These are phyloP conservation scores for Pampusana beccarii DNA, from an alignment of 2,113 vertebrate species.

Conservation along the genomic window DNA sequence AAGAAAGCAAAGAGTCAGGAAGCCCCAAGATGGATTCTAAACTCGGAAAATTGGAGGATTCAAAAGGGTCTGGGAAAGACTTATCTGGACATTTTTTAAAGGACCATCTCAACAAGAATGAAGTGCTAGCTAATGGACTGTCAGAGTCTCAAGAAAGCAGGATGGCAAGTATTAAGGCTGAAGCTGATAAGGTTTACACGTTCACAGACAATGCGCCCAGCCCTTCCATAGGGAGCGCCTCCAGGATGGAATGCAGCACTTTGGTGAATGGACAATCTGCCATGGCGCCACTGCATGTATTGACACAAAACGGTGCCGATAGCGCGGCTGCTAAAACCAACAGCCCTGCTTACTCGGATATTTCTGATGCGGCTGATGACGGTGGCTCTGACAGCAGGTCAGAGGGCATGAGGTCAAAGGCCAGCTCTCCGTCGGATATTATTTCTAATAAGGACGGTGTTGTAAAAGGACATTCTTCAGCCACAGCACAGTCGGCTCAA, in stretches of 20 bases:
- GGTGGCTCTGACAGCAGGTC: slow-evolving; percentile 91
- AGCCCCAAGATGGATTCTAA: slow-evolving; percentile 85
- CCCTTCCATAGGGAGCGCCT: slow-evolving; percentile 94
- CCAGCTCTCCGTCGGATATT: slow-evolving; percentile 85
- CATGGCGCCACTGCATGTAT: slow-evolving; percentile 76
- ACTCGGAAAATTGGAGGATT: slow-evolving; percentile 86
- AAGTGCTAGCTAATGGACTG: slow-evolving; percentile 85
- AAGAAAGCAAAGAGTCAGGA: slow-evolving; percentile 86
- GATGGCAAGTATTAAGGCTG: slow-evolving; percentile 97
- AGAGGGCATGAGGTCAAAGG: slow-evolving; percentile 88
- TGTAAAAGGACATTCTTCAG: slow-evolving; percentile 83
- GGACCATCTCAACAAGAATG: slow-evolving; percentile 93
- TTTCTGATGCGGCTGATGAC: slow-evolving; percentile 95
- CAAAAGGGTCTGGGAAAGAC: slow-evolving; percentile 87
- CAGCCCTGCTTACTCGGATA: slow-evolving; percentile 97
- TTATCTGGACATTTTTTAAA: slow-evolving; percentile 93
- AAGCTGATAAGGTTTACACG: slow-evolving; percentile 98
- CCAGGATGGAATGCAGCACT: slow-evolving; percentile 85
- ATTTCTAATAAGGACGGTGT: slow-evolving; percentile 81
- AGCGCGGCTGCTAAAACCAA: slow-evolving; percentile 85
- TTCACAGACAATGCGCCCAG: slow-evolving; percentile 99
- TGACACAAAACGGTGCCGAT: slow-evolving; percentile 82
- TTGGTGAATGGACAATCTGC: slow-evolving; percentile 84
- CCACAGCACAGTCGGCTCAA: slow-evolving; percentile 74
- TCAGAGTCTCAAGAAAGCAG: slow-evolving; percentile 93